These are phyloP conservation scores for Drosophila nigromelanica DNA, from an alignment of 1,140 invertebrate genomes.

Conservation along the genomic window DNA sequence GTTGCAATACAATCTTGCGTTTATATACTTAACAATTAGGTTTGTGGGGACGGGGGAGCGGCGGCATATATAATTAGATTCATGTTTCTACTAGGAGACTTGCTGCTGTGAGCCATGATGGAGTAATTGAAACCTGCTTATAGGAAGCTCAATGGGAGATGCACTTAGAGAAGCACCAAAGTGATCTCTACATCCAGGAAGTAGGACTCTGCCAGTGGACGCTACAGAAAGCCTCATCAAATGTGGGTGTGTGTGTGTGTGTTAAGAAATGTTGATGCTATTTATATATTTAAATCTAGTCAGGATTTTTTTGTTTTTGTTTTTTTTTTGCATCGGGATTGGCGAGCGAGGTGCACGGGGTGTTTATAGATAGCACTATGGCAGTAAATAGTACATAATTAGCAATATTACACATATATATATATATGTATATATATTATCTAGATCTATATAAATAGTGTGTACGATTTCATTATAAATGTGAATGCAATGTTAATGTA, in stretches of 20 bases:
- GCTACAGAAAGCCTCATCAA: slow-evolving; percentile 43
- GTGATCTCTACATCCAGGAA: slow-evolving; percentile 15
- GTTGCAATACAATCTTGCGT: slow-evolving; percentile 44
- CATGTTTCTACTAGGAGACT: slow-evolving; percentile 4
- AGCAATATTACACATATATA: slow-evolving; percentile 67
- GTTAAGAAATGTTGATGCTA: slow-evolving; percentile 22
- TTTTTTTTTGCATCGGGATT: slow-evolving; percentile 43
- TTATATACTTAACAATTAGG: slow-evolving; percentile 39
- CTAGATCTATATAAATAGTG: slow-evolving; percentile 65
- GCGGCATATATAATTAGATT: slow-evolving; percentile 22
- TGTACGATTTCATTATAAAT: slow-evolving; percentile 59
- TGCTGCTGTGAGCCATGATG: slow-evolving; percentile 7
- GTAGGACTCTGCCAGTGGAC: slow-evolving; percentile 28
- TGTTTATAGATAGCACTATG: slow-evolving; percentile 61
- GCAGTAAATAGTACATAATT: slow-evolving; percentile 79
- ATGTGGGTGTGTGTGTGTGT: slow-evolving; percentile 24
- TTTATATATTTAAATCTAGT: slow-evolving; percentile 40
- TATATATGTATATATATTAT: slow-evolving; percentile 42
- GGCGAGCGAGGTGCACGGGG: slow-evolving; percentile 60
- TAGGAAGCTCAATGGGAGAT: slow-evolving; percentile 30
- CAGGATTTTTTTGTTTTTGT: slow-evolving; percentile 31
- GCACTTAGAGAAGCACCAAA: too few relatives aligned
- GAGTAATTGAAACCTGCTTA: slow-evolving; percentile 47
- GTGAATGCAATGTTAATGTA: slow-evolving; percentile 59
- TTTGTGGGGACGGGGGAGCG: slow-evolving; percentile 19